phyloP scores from a whole-genome alignment of 2,888 invertebrate species.

The Ennomos quercinarius region DNA sequence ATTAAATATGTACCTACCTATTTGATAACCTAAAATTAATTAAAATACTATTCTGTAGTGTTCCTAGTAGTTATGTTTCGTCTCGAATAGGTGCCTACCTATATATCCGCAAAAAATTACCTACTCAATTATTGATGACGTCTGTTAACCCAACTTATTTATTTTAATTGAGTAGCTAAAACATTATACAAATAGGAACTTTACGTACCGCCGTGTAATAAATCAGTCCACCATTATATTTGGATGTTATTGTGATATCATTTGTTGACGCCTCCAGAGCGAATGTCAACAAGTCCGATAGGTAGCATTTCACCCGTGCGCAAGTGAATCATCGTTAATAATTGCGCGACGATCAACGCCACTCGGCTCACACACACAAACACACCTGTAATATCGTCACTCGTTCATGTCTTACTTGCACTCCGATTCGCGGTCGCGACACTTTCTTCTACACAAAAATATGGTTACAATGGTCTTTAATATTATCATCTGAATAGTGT shows the following conservation, averaged over 20 bases:
- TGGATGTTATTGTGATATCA: constrained; percentile 71
- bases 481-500: constrained; percentile 60
- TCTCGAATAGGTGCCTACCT: too few species aligned
- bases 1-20: too few species aligned
- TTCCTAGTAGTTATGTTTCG: too few species aligned
- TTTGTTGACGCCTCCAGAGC: constrained; percentile 80
- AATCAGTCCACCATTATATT: constrained; percentile 81
- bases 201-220: constrained; percentile 71
- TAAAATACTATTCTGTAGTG: too few species aligned
- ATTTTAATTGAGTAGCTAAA: not conserved
- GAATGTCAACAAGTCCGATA: constrained; percentile 83
- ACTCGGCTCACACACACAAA: constrained; percentile 72
- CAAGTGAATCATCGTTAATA: constrained; percentile 85
- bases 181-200: constrained; percentile 3
- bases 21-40: too few species aligned
- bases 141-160: too few species aligned
- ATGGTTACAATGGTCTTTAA: constrained; percentile 43
- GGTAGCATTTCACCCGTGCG: constrained; percentile 84
- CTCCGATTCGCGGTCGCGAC: constrained; percentile 46
- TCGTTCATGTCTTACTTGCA: constrained; percentile 51
- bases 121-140: too few species aligned
- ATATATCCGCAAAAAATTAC: too few species aligned
- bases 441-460: constrained; percentile 48
- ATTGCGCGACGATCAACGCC: constrained; percentile 83
- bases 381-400: constrained; percentile 77